These are phyloP conservation scores for Menura novaehollandiae DNA, from an alignment of 2,113 vertebrate species.

Conservation along the genomic window DNA sequence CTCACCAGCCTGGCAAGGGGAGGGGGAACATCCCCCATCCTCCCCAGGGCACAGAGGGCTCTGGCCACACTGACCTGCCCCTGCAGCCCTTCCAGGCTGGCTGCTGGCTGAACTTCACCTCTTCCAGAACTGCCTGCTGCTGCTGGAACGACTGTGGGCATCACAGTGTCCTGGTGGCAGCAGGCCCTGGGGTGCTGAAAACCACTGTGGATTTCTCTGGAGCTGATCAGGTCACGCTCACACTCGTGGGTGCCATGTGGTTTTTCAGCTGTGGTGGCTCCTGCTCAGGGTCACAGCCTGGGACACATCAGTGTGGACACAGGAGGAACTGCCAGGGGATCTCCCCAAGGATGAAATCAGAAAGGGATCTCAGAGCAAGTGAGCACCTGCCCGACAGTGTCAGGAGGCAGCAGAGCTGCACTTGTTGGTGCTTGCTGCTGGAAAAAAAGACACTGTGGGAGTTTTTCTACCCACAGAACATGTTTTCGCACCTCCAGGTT, in stretches of 20 bases:
- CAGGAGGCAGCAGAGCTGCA: not conserved
- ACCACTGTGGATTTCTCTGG: not conserved
- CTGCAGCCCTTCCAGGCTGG: not conserved
- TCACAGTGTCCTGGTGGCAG: not conserved
- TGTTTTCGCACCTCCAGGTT: not conserved
- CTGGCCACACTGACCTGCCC: not conserved
- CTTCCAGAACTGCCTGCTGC: not conserved
- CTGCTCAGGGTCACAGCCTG: not conserved
- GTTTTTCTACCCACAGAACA: not conserved
- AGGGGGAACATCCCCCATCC: not conserved
- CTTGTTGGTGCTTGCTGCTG: not conserved
- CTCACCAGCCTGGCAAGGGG: not conserved
- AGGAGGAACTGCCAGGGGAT: not conserved
- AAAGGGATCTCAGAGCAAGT: not conserved
- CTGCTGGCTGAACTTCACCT: not conserved
- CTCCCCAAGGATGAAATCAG: not conserved
- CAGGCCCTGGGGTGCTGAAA: not conserved
- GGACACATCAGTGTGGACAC: not conserved
- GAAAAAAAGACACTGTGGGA: not conserved
- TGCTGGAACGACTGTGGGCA: not conserved
- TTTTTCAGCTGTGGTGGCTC: not conserved
- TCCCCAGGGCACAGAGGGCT: not conserved
- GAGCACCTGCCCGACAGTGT: not conserved
- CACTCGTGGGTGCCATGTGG: fast-evolving
- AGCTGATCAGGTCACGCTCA: not conserved